phyloP scores from a whole-genome alignment of 2,113 vertebrate genomes.

The Halcyon senegalensis region DNA sequence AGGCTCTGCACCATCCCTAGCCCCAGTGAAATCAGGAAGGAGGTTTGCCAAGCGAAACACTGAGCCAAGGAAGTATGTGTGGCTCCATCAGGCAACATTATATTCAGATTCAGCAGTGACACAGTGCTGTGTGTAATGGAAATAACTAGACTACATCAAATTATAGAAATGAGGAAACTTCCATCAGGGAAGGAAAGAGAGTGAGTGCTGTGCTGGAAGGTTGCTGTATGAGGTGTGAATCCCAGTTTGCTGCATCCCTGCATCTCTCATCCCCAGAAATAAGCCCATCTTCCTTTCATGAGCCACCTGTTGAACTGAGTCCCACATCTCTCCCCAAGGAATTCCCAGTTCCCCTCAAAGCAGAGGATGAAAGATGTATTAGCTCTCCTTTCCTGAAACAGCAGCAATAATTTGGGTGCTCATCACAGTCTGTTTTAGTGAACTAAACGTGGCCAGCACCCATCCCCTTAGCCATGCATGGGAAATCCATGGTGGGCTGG shows the following conservation, averaged over 20 bases:
- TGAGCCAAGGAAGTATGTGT: not conserved
- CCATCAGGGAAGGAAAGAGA: not conserved
- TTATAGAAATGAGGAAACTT: not conserved
- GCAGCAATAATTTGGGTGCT: not conserved
- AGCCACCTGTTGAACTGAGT: not conserved
- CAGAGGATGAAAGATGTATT: not conserved
- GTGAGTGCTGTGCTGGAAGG: not conserved
- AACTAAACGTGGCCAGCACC: not conserved
- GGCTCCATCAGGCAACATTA: not conserved
- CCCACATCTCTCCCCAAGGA: not conserved
- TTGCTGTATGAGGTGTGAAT: not conserved
- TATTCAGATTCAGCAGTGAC: not conserved
- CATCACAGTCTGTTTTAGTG: not conserved
- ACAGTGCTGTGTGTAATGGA: not conserved
- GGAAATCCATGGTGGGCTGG: not conserved
- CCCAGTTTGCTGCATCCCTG: not conserved
- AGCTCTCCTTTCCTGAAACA: not conserved
- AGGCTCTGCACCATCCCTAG: not conserved
- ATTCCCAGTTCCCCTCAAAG: not conserved
- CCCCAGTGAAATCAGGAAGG: fast-evolving
- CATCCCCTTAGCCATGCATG: not conserved
- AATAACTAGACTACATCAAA: not conserved
- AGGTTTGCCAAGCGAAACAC: not conserved
- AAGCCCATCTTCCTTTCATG: not conserved
- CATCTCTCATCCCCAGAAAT: not conserved